phyloP scores from a whole-genome alignment of 92 coral and sea anemone species.

The Porites cylindrica region DNA sequence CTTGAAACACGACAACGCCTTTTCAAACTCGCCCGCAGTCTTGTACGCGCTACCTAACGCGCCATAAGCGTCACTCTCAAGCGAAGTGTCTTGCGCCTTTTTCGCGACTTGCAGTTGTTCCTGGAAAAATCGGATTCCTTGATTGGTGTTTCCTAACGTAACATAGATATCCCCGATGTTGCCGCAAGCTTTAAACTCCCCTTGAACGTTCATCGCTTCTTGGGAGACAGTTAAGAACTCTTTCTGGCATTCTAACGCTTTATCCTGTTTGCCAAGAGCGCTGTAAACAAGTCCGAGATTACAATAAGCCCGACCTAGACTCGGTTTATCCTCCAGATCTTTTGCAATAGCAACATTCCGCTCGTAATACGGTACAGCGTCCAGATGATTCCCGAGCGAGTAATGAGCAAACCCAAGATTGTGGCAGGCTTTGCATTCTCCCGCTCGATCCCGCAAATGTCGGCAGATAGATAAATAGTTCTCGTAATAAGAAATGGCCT shows the following conservation, averaged over 20 bases:
- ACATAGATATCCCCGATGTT: conserved; percentile 93
- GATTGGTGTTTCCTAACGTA: conserved; percentile 70
- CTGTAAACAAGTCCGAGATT: conserved; percentile 93
- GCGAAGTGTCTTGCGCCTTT: conserved; percentile 70
- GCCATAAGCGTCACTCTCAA: conserved; percentile 88
- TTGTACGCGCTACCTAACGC: conserved; percentile 91
- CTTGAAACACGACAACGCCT: conserved; percentile 81
- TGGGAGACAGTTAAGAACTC: conserved; percentile 84
- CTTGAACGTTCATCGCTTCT: conserved; percentile 72
- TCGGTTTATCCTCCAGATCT: conserved; percentile 85
- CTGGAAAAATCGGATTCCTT: conserved; percentile 90
- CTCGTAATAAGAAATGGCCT: conserved; percentile 90
- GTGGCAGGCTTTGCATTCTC: conserved; percentile 98
- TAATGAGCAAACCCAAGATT: conserved; percentile 96
- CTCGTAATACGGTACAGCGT: conserved; percentile 86
- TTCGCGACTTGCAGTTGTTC: conserved; percentile 87
- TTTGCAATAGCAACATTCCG: conserved; percentile 89
- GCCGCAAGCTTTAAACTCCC: conserved; percentile 91
- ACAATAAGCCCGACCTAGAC: conserved; percentile 89
- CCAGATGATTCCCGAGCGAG: conserved; percentile 91
- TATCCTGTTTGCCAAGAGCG: conserved; percentile 85
- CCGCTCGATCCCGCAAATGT: conserved; percentile 74
- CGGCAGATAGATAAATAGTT: conserved; percentile 77
- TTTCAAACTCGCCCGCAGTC: conserved; percentile 83
- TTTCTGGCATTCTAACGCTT: conserved; percentile 83